These are phyloP conservation scores for Psix sp. DNA, from an alignment of 1,140 invertebrate species.

Conservation along the genomic window DNA sequence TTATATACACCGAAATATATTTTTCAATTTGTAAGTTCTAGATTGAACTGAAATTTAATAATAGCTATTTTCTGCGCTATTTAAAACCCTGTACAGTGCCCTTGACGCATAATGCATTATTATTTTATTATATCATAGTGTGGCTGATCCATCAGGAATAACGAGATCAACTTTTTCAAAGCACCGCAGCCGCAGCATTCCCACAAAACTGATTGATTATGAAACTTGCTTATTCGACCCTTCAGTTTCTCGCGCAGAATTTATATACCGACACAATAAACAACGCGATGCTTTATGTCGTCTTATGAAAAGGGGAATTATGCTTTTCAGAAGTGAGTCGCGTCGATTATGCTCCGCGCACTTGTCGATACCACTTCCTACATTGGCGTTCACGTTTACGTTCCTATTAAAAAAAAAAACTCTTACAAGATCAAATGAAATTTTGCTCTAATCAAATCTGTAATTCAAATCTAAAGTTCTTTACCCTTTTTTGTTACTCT, in stretches of 20 bases:
- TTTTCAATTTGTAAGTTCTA: too few relatives aligned
- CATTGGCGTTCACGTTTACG: slow-evolving; percentile 27
- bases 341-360: slow-evolving; percentile 34
- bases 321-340: slow-evolving; percentile 62
- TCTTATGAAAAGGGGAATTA: slow-evolving; percentile 65
- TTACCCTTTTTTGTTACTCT: too few relatives aligned
- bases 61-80: too few relatives aligned
- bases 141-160: background rate
- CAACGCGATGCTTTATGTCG: slow-evolving; percentile 46
- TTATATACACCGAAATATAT: too few relatives aligned
- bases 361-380: slow-evolving; percentile 47
- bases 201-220: slow-evolving; percentile 70
- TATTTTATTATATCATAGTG: background rate
- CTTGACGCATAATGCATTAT: too few relatives aligned
- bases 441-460: too few relatives aligned
- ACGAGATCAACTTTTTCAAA: slow-evolving; percentile 12
- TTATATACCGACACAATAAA: slow-evolving; percentile 51
- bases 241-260: slow-evolving; percentile 38
- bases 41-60: too few relatives aligned
- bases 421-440: slow-evolving; percentile 42
- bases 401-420: slow-evolving; percentile 30
- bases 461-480: too few relatives aligned
- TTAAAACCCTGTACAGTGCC: too few relatives aligned
- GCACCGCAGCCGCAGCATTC: slow-evolving; percentile 56
- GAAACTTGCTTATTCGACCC: slow-evolving; percentile 54